Evolutionary conservation across 2,113 vertebrate genomes (phyloP), one percentile per base, ranked within the genome.

Genomic region (Brachyistius frenatus): DNA sequence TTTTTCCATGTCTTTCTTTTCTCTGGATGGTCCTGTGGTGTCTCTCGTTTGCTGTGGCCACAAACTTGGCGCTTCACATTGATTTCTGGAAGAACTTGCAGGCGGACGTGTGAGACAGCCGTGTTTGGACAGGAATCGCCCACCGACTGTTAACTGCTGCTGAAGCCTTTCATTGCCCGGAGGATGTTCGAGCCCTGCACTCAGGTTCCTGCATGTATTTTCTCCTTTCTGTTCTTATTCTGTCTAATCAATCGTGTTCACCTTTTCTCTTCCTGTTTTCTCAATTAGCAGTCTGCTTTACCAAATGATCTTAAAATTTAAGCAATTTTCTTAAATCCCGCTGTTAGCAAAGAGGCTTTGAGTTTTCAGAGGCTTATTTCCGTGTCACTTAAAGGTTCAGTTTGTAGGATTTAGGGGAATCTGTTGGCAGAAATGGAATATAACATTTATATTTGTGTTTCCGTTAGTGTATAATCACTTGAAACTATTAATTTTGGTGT

Each of bases 161-260:
- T 15, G 83, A 90, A 89, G 78, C 74, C 85, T 91, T 89, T 91
- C 81, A 92, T 90, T 88, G 81, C 70, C 81, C 73, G 72, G 72
- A 88, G 86, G 85, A 88, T 15, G 68, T 41, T 63, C 30, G 37
- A 52, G 54, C 50, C 31, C 52, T 58, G 73, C 66, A 60, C 35
- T 5, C 2, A 11, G 37, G 47, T 85, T 23, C 71, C 60, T 74
- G 50, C 11, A 73, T 72, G 54, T 60, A 30, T 78, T 81, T 72
- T 70, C 60, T 64, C 50, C 65, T 68, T 30, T 78, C 49, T 64
- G 81, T 63, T 78, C 58, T 55, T 55, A 30, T 72, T 65, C 46
- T 50, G 16, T 81, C 54, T 41, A 10, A 62, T 86, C 66, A 65
- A 13, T 67, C 55, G 23, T 70, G 61, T 78, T 64, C 75, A 73